These are phyloP conservation scores for Peromyscus maniculatus DNA, from an alignment of 2,113 vertebrate species.

Conservation along the genomic window DNA sequence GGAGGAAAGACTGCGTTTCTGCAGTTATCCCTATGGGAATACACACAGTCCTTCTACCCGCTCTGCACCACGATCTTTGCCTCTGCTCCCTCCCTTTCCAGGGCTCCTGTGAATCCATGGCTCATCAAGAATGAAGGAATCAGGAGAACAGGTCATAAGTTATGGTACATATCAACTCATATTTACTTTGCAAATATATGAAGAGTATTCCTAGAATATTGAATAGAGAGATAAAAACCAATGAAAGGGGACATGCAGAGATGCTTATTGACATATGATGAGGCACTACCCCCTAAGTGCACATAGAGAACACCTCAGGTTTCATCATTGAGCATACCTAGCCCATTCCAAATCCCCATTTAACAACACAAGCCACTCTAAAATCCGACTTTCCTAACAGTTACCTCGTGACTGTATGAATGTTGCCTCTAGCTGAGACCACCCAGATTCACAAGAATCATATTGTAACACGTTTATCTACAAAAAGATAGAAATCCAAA, in stretches of 20 bases:
- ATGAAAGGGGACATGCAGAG: neutral
- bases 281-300: neutral
- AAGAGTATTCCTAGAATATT: constrained; percentile 7
- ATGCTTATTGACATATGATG: neutral
- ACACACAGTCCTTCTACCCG: neutral
- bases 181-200: constrained; percentile 28
- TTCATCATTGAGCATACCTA: neutral
- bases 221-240: neutral
- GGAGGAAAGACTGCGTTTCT: neutral
- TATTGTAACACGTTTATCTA: neutral
- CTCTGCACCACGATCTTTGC: neutral
- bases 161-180: neutral
- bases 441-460: too few species aligned
- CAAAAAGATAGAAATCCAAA: neutral
- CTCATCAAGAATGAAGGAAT: neutral
- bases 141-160: neutral
- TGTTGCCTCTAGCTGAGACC: rapidly evolving
- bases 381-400: too few species aligned
- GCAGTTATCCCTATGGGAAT: neutral
- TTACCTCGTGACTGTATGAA: too few species aligned
- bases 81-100: neutral
- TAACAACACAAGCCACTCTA: neutral
- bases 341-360: neutral
- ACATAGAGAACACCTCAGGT: neutral
- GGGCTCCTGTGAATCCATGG: neutral